Evolutionary conservation across 2,797 vertebrate genomes (phyloP), one percentile per base, ranked within the genome.

Genomic region (Psittacula derbiana): DNA sequence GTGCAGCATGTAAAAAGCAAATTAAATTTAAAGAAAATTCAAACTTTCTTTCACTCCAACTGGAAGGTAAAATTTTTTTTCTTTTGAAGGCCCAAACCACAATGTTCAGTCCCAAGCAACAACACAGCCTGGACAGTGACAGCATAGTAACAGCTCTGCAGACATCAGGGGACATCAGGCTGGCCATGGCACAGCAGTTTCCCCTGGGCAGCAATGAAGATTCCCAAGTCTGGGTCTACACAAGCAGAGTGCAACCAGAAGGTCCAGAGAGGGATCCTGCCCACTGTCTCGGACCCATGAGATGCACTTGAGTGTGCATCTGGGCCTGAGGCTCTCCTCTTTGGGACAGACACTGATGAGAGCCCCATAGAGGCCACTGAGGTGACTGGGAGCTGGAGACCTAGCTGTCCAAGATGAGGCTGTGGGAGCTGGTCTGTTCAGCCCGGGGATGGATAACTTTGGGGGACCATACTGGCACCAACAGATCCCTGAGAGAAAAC

Each of bases 391-490:
- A 70, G 10, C 5, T 55, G 17, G 7, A 80, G 12, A 12, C 25
- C 5, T 11, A 12, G 5, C 6, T 62, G 12, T 31, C 64, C 12
- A 57, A 36, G 16, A 28, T 44, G 10, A 40, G 4, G 8, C 9
- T 64, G 7, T 8, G 27, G 30, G 10, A 88, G 12, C 10, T 64
- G 1, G 7, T 43, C 16, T 58, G 8, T 17, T 80, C 12, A 27
- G 21, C 5, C 38, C 57, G 3, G 17, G n/a, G 73, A 76, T 10
- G 7, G 16, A 33, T 58, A 36, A 30, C 11, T 75, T 60, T 67
- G 5, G 8, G 8, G 3, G 2, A 5, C 7, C 19, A 50, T 60
- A 41, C 0, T 31, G n/a, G 12, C 9, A 6, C 20, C 9, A 58
- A 70, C 10, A 60, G 19, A 46, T 10, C 33, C 8, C 23, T 3